Conservation (phyloP, 2,113 vertebrate genomes). For the Aegotheles bennettii region DNA sequence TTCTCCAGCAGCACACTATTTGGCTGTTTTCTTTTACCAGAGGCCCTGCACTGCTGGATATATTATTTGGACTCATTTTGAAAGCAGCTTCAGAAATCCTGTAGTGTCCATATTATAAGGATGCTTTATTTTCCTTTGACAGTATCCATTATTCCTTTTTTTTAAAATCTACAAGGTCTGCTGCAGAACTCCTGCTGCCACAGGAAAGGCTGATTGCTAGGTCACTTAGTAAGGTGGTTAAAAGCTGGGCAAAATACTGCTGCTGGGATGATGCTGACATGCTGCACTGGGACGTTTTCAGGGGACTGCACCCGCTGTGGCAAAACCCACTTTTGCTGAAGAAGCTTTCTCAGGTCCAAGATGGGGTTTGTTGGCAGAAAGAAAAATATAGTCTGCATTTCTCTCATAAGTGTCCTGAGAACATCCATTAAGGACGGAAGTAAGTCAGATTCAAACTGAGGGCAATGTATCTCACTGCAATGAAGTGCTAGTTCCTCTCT, state of each 20-base stretch:
- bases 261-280: background rate
- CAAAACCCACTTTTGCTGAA: background rate
- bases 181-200: background rate
- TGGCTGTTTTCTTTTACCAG: background rate
- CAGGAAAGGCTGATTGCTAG: background rate
- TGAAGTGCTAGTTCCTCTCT: background rate
- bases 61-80: background rate
- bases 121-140: background rate
- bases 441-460: background rate
- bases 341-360: background rate
- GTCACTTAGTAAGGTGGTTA: background rate
- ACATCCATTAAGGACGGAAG: background rate
- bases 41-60: background rate
- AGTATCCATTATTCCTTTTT: background rate
- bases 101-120: background rate
- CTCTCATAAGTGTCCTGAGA: background rate
- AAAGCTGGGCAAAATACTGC: background rate
- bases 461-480: no score
- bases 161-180: background rate
- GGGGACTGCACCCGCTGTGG: background rate
- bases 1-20: background rate
- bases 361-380: background rate
- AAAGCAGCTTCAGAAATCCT: slow-evolving; percentile 1
- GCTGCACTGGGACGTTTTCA: background rate
- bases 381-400: background rate